Conservation (phyloP, 2,797 vertebrate genomes). For the Pangasius mekongensis region DNA sequence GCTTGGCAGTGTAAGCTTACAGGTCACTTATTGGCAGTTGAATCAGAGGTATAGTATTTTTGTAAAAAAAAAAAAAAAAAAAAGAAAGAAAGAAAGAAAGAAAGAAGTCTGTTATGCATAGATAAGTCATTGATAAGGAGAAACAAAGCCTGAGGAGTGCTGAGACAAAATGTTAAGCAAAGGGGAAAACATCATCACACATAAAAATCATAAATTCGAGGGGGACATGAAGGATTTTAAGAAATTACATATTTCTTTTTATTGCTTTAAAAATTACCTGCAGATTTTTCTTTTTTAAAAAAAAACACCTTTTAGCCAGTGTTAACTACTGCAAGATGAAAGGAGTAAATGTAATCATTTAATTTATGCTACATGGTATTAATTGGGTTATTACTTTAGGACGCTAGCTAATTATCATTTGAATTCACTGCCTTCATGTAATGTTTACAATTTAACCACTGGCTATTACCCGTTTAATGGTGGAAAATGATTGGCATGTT, state of each 20-base stretch:
- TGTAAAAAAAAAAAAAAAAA: background rate
- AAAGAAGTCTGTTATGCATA: background rate
- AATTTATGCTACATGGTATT: background rate
- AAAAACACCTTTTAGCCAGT: background rate
- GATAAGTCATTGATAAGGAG: background rate
- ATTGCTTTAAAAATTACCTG: background rate
- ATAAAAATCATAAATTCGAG: background rate
- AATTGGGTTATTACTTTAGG: background rate
- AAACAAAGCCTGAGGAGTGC: background rate
- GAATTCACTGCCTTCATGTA: background rate
- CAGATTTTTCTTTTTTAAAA: background rate
- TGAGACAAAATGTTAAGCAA: background rate
- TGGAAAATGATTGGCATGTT: background rate
- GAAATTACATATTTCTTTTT: background rate
- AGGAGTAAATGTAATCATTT: background rate
- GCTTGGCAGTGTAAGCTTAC: background rate
- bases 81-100: background rate
- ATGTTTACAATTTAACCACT: background rate
- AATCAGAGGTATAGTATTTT: background rate
- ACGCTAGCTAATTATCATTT: background rate
- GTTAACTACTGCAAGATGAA: background rate
- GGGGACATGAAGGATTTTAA: background rate
- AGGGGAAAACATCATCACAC: background rate
- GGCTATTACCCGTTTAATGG: background rate
- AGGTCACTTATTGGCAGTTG: background rate